Evolutionary conservation across 1,140 invertebrate genomes (phyloP).

Genomic region (Philotrypesis tridentata): DNA sequence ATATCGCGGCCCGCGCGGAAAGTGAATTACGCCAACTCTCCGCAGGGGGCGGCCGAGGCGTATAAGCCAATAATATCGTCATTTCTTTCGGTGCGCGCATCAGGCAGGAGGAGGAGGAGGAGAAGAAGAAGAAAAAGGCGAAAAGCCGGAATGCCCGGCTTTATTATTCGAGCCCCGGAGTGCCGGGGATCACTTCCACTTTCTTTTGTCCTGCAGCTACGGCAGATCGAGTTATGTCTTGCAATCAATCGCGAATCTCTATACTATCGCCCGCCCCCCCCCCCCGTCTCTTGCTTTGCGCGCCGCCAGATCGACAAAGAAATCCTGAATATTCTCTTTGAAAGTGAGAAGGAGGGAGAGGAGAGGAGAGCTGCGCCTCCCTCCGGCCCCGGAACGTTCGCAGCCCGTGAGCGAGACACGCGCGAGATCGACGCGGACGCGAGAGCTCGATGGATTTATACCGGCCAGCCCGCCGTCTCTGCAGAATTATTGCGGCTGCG

Average conservation of each 20-base stretch:
- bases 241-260: background rate
- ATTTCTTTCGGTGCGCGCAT: slow-evolving; percentile 55
- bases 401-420: background rate
- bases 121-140: slow-evolving; percentile 51
- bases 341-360: background rate
- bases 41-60: slow-evolving; percentile 56
- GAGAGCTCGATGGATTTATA: slow-evolving; percentile 18
- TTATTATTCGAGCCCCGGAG: slow-evolving; percentile 55
- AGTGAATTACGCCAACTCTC: slow-evolving; percentile 65
- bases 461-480: background rate
- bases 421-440: slow-evolving; percentile 6
- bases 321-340: background rate
- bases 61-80: slow-evolving; percentile 71
- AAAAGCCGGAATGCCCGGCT: slow-evolving; percentile 55
- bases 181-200: slow-evolving; percentile 52
- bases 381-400: background rate
- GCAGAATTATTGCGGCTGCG: background rate
- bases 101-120: slow-evolving; percentile 34
- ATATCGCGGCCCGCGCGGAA: slow-evolving; percentile 60
- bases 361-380: no score
- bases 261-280: background rate
- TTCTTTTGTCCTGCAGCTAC: slow-evolving; percentile 17
- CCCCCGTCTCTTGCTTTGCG: background rate
- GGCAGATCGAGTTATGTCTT: background rate
- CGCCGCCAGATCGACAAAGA: background rate